Base-by-base conservation (phyloP, 2,797 vertebrate species). In the Emydoidea blandingii region DNA sequence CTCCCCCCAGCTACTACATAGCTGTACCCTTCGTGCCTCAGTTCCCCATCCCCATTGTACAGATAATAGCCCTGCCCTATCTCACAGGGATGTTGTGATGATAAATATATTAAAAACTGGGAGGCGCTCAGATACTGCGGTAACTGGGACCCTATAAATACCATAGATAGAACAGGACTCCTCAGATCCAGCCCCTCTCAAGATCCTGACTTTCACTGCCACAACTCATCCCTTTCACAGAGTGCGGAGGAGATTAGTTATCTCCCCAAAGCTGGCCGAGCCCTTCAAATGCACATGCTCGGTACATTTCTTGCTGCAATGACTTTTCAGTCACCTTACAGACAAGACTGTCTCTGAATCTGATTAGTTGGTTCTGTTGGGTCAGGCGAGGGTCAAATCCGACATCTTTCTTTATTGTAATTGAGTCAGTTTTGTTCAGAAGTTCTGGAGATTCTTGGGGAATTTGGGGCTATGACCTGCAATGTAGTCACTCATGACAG, bases 391-490 rank as follows among this genome's bases (percentile, higher is more conserved):
- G 94, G 95, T 96, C 97, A 96, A 68, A 97, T 92, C 94, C 84
- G 93, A 96, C 95, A 97, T 95, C 92, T 95, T 93, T 93, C 90
- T 95, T 87, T 96, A 97, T 90, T 95, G 96, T 96, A 93, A 93
- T 94, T 53, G 91, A 97, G 95, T 96, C 96, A 85, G 78, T 97
- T 95, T 16, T 96, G 92, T 4, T 74, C 90, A 91, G 78, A 91
- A 90, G 88, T 94, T 92, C 84, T 93, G 97, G 92, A 95, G 89
- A 93, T 96, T 88, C 93, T 82, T 81, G 74, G 96, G 96, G 96
- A 97, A 95, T 97, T 97, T 93, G 92, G 96, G 96, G 96, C 94
- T 96, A 95, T 90, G 96, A 97, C 95, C 96, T 93, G 92, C 85
- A 96, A 94, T 96, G 93, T 96, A 94, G 79, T 81, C 94, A 82